A percentile compares a stretch with the other conserved stretches of the same genome.
phyloP scores from a whole-genome alignment of 2,888 invertebrate species.

The Pseudococcus viburni region DNA sequence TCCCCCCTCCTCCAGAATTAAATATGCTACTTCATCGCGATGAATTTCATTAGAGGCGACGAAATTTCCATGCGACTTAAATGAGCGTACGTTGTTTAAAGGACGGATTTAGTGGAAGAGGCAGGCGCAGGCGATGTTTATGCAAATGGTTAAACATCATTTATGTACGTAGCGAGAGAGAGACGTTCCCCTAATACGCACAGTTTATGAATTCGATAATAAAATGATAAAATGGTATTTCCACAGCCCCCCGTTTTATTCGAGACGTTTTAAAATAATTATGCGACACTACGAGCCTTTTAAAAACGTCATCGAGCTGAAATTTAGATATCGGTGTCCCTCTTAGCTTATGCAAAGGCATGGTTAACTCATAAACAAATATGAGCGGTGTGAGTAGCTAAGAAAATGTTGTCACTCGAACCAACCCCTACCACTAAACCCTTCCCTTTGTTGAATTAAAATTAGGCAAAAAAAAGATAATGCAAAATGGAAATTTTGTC shows the following conservation, averaged over 20 bases:
- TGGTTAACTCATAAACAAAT: neutral
- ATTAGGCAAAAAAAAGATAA: neutral
- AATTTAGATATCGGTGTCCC: neutral
- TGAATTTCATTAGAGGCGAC: neutral
- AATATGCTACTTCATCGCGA: neutral
- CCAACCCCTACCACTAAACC: constrained; percentile 65
- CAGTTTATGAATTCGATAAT: constrained; percentile 16
- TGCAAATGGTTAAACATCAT: constrained; percentile 31
- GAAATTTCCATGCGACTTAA: neutral
- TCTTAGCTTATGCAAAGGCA: neutral
- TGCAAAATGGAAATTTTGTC: neutral
- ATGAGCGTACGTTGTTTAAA: constrained; percentile 4
- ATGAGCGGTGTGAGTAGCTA: constrained; percentile 64
- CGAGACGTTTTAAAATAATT: neutral
- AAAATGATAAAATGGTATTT: constrained; percentile 9
- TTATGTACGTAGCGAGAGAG: neutral
- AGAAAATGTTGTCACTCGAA: constrained; percentile 66
- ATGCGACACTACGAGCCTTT: neutral
- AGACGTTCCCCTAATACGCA: neutral
- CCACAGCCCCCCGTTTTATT: neutral
- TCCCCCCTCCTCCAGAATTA: neutral
- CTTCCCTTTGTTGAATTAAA: constrained; percentile 16
- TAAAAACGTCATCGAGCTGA: neutral
- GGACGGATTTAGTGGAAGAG: constrained; percentile 59
- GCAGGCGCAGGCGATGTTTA: constrained; percentile 7